These are phyloP conservation scores for Erebia ligea DNA, from an alignment of 2,888 invertebrate genomes.

Conservation along the genomic window DNA sequence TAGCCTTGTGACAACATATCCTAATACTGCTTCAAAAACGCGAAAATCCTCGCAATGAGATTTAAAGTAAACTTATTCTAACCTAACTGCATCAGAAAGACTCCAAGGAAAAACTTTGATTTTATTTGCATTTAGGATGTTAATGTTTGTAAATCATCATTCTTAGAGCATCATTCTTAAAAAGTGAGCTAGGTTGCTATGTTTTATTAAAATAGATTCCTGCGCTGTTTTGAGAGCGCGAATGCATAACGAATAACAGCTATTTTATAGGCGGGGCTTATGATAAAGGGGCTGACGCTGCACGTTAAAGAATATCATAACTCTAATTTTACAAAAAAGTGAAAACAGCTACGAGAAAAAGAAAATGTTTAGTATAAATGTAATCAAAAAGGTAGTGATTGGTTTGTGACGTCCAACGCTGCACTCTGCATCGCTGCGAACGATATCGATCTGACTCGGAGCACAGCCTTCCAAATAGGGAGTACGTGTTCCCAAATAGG, in stretches of 20 bases:
- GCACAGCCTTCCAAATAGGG: conserved; percentile 81
- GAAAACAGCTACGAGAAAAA: background rate
- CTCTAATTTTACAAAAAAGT: background rate
- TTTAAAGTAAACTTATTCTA: too few relatives aligned
- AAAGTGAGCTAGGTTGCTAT: too few relatives aligned
- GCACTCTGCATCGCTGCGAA: conserved; percentile 56
- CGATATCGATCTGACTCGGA: conserved; percentile 76
- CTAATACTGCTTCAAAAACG: too few relatives aligned
- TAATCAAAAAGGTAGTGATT: conserved; percentile 63
- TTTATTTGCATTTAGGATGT: too few relatives aligned
- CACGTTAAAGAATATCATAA: background rate
- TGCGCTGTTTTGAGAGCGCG: background rate
- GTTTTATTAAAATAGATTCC: background rate
- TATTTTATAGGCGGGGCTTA: background rate
- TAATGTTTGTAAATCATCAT: too few relatives aligned
- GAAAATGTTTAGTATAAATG: conserved; percentile 42
- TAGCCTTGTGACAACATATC: too few relatives aligned
- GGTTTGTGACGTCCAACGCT: conserved; percentile 55
- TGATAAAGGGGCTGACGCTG: background rate
- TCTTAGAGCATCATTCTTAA: too few relatives aligned
- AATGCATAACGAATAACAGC: background rate
- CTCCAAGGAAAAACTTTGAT: too few relatives aligned
- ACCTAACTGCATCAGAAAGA: too few relatives aligned
- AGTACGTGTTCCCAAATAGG: conserved; percentile 74
- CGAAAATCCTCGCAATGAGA: too few relatives aligned